phyloP scores from a whole-genome alignment of 2,888 invertebrate species.

The Ypsolopha sequella region DNA sequence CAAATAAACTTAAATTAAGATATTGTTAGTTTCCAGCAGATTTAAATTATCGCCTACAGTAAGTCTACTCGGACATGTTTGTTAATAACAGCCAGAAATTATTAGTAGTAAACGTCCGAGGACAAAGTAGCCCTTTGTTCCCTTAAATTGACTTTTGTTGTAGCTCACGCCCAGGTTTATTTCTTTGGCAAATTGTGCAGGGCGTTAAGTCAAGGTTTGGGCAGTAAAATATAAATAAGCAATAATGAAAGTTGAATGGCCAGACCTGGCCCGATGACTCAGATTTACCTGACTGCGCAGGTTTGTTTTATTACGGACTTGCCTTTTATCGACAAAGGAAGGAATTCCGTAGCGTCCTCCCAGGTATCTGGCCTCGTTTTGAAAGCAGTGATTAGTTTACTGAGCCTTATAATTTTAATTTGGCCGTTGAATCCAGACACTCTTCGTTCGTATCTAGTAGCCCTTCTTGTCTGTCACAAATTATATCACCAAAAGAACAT shows the following conservation, averaged over 20 bases:
- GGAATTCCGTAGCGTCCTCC: slow-evolving; percentile 32
- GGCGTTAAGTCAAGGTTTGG: slow-evolving; percentile 24
- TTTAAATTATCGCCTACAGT: too few relatives aligned
- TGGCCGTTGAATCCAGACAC: too few relatives aligned
- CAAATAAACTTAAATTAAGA: not conserved
- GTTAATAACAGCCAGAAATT: not conserved
- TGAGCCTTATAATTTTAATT: too few relatives aligned
- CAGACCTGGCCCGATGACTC: slow-evolving; percentile 46
- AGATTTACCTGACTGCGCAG: slow-evolving; percentile 50
- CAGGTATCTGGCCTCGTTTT: not conserved
- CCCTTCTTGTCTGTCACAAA: too few relatives aligned
- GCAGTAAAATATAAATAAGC: slow-evolving; percentile 54
- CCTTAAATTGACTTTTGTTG: slow-evolving; percentile 1
- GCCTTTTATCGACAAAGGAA: slow-evolving; percentile 31
- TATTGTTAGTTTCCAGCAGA: not conserved
- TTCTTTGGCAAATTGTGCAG: slow-evolving; percentile 1
- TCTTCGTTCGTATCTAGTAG: too few relatives aligned
- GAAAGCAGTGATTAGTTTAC: too few relatives aligned
- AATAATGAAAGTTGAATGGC: slow-evolving; percentile 62
- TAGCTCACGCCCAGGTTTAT: not conserved
- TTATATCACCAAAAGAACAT: too few relatives aligned
- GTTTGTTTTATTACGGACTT: slow-evolving; percentile 21
- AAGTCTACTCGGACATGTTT: not conserved
- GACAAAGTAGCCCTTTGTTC: not conserved
- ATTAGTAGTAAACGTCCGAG: not conserved